Evolutionary conservation across 2,797 vertebrate species (phyloP).

Genomic region (Hoplostethus atlanticus): DNA sequence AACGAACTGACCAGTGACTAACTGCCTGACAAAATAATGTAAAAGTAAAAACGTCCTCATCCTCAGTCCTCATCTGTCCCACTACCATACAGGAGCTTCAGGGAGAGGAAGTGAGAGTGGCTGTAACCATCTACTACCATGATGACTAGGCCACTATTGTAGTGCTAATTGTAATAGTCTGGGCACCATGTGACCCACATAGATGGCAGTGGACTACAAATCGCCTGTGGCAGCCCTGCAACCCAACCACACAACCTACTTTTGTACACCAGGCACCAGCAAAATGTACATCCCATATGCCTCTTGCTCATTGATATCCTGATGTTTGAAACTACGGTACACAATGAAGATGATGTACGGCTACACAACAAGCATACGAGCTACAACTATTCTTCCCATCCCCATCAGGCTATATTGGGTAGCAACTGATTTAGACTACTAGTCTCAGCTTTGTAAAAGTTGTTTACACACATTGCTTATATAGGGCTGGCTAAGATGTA

Average conservation of each 20-base stretch:
- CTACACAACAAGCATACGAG: neutral
- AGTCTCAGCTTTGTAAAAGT: no score
- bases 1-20: neutral
- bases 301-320: slow-evolving; percentile 18
- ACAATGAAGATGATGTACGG: neutral
- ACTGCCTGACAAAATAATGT: slow-evolving; percentile 4
- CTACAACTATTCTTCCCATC: neutral
- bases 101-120: slow-evolving; percentile 19
- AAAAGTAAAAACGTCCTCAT: neutral
- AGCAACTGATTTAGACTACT: neutral
- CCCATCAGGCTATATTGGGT: neutral
- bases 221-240: slow-evolving; percentile 53
- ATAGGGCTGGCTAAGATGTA: neutral
- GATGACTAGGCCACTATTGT: slow-evolving; percentile 57
- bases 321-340: neutral
- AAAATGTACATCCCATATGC: slow-evolving; percentile 39
- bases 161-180: slow-evolving; percentile 66
- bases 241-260: slow-evolving; percentile 45
- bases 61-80: slow-evolving; percentile 14
- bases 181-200: slow-evolving; percentile 75
- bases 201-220: slow-evolving; percentile 47
- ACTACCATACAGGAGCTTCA: slow-evolving; percentile 6
- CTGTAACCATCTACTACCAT: slow-evolving; percentile 17
- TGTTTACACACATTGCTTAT: no score
- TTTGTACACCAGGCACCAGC: slow-evolving; percentile 42